A percentile compares a stretch with the other conserved stretches of the same genome.
These are phyloP conservation scores for Arizona elegans DNA, from an alignment of 2,113 vertebrate species.

Conservation along the genomic window DNA sequence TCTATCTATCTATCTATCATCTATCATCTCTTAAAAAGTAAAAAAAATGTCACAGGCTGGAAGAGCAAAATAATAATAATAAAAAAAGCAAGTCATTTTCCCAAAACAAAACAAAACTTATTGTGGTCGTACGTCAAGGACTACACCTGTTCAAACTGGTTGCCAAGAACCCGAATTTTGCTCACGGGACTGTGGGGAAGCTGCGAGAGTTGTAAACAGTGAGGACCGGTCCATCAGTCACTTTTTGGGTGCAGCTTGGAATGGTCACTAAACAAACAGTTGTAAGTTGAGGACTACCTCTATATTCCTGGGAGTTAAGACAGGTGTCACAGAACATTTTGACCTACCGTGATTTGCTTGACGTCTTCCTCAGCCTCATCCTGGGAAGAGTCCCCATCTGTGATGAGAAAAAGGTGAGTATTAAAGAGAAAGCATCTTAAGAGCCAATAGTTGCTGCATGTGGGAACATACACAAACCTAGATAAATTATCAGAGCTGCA, in stretches of 20 bases:
- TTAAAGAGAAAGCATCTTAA: not conserved
- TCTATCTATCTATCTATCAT: too few relatives aligned
- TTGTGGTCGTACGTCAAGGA: too few relatives aligned
- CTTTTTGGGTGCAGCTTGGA: not conserved
- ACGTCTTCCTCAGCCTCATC: constrained; percentile 94
- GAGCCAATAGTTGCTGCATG: not conserved
- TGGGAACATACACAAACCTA: too few relatives aligned
- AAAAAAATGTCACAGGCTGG: not conserved
- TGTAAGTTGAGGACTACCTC: not conserved
- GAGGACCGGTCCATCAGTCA: not conserved
- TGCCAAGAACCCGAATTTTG: too few relatives aligned
- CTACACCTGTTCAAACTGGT: too few relatives aligned
- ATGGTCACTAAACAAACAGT: not conserved
- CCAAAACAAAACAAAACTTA: not conserved
- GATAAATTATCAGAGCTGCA: not conserved
- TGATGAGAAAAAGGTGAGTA: not conserved
- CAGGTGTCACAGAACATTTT: not conserved
- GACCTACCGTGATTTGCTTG: constrained; percentile 92
- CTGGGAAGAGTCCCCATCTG: constrained; percentile 95
- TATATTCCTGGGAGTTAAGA: not conserved
- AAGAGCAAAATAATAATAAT: not conserved
- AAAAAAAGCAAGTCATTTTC: not conserved
- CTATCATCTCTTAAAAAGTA: too few relatives aligned
- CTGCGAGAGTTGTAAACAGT: not conserved
- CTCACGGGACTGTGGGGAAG: too few relatives aligned